Conservation (phyloP, 2,888 invertebrate genomes). For the Aphidius colemani region DNA sequence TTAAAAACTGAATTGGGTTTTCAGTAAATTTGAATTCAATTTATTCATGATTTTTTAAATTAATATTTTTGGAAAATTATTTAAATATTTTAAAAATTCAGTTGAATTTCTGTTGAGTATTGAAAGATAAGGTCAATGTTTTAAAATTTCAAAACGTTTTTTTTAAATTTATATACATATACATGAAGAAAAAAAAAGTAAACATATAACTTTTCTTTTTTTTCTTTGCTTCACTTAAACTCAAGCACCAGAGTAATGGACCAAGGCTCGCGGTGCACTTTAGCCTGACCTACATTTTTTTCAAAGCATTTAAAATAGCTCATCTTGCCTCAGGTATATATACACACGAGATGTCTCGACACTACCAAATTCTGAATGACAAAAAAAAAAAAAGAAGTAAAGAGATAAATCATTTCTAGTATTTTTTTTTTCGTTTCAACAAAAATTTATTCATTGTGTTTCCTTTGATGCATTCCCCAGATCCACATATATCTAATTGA, state of each 20-base stretch:
- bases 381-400: conserved; percentile 11
- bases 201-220: not conserved
- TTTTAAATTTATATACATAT: conserved; percentile 7
- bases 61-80: not conserved
- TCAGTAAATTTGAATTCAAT: too few relatives aligned
- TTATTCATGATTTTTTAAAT: not conserved
- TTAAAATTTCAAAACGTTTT: not conserved
- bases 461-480: too few relatives aligned
- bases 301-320: conserved; percentile 33
- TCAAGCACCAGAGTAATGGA: conserved; percentile 22
- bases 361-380: conserved; percentile 1
- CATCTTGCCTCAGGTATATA: conserved; percentile 18
- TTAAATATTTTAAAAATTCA: not conserved
- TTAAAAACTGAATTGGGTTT: not conserved
- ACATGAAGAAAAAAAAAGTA: not conserved
- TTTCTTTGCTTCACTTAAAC: conserved; percentile 21
- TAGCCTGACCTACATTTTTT: conserved; percentile 38
- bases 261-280: conserved; percentile 24
- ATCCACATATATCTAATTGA: too few relatives aligned
- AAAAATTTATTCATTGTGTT: too few relatives aligned
- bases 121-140: not conserved
- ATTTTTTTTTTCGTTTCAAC: too few relatives aligned
- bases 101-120: not conserved
- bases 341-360: conserved; percentile 9
- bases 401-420: not conserved